phyloP scores from a whole-genome alignment of 2,888 invertebrate genomes.

The Peribatodes rhomboidaria region DNA sequence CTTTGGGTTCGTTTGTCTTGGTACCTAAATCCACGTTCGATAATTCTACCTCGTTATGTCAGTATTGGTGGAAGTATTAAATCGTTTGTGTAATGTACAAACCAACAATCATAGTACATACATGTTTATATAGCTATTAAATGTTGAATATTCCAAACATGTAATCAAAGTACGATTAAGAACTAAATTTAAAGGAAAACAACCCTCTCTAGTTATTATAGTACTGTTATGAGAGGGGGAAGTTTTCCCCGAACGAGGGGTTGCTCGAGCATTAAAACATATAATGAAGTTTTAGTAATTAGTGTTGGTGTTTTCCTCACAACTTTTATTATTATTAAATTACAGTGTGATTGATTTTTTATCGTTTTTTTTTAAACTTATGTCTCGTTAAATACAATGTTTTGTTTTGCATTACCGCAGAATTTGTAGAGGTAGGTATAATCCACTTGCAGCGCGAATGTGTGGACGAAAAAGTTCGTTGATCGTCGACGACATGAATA shows the following conservation, averaged over 20 bases:
- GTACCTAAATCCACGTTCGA: no score
- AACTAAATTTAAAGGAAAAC: slow-evolving; percentile 5
- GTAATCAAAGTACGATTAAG: slow-evolving; percentile 1
- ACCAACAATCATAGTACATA: neutral
- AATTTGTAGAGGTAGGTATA: no score
- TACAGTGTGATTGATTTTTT: no score
- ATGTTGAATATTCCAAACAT: neutral
- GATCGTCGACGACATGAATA: no score
- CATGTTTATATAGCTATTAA: neutral
- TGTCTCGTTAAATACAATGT: no score
- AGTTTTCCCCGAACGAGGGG: neutral
- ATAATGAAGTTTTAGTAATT: neutral
- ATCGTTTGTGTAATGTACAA: slow-evolving; percentile 8
- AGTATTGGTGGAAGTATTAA: neutral
- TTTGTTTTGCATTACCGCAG: no score
- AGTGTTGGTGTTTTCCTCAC: neutral
- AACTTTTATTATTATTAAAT: neutral
- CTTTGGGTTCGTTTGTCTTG: no score
- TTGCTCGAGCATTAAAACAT: neutral
- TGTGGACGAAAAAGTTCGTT: no score
- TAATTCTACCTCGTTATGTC: no score
- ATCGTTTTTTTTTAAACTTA: no score
- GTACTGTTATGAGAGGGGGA: neutral
- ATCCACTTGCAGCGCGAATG: no score
- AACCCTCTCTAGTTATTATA: neutral